These are phyloP conservation scores for Cenopis cana DNA, from an alignment of 2,888 invertebrate species.

Conservation along the genomic window DNA sequence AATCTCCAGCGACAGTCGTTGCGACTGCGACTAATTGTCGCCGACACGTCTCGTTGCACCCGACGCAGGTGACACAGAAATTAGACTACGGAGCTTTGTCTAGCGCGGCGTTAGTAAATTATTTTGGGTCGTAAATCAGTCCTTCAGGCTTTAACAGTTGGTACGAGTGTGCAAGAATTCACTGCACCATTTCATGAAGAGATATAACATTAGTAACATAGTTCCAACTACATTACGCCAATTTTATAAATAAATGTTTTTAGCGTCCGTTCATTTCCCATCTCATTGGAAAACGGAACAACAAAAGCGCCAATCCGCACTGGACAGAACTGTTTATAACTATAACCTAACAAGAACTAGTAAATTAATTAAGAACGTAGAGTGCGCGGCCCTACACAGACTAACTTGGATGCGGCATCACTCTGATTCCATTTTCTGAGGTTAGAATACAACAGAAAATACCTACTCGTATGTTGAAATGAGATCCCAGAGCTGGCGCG, in stretches of 20 bases:
- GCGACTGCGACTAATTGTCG: slow-evolving; percentile 12
- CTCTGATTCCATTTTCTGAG: too few relatives aligned
- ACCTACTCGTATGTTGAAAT: too few relatives aligned
- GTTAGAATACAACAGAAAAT: too few relatives aligned
- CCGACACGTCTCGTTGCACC: neutral
- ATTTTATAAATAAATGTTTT: neutral
- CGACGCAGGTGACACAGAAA: slow-evolving; percentile 1
- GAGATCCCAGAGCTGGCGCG: too few relatives aligned
- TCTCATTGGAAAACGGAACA: slow-evolving; percentile 9
- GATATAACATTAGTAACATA: too few relatives aligned
- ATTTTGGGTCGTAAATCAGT: neutral
- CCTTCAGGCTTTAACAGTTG: neutral
- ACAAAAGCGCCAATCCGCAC: slow-evolving; percentile 26
- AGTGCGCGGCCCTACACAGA: neutral
- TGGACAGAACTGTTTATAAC: slow-evolving; percentile 27
- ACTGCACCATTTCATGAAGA: too few relatives aligned
- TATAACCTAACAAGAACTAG: slow-evolving; percentile 44
- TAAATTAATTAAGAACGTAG: slow-evolving; percentile 36
- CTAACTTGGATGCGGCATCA: slow-evolving; percentile 21
- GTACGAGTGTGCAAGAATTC: neutral
- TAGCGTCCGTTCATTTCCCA: neutral
- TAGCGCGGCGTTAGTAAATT: neutral
- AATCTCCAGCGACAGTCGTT: neutral
- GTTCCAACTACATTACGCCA: too few relatives aligned
- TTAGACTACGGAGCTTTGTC: slow-evolving; percentile 1